phyloP scores from a whole-genome alignment of 2,888 invertebrate genomes.

The Uloborus plumipes region DNA sequence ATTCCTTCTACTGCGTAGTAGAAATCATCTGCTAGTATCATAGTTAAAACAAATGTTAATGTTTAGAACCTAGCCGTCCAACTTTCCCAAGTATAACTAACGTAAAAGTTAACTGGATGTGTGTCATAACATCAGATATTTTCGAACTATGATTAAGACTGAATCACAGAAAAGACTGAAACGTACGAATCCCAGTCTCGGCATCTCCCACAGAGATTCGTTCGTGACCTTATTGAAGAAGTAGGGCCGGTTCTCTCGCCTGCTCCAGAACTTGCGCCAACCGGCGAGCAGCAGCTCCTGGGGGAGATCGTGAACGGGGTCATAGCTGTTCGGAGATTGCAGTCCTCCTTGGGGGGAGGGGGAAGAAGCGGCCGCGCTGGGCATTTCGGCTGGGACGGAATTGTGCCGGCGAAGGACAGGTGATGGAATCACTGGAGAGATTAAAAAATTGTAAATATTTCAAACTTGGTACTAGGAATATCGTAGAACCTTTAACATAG shows the following conservation, averaged over 20 bases:
- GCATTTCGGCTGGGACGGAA: slow-evolving; percentile 55
- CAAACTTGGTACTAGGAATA: too few species aligned
- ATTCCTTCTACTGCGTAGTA: too few species aligned
- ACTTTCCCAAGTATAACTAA: too few species aligned
- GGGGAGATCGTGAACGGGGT: slow-evolving; percentile 75
- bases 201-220: slow-evolving; percentile 97
- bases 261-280: slow-evolving; percentile 97
- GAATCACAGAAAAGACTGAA: not conserved
- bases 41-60: too few species aligned
- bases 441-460: not conserved
- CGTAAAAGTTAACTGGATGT: too few species aligned
- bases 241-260: slow-evolving; percentile 93
- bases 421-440: slow-evolving; percentile 26
- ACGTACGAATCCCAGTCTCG: slow-evolving; percentile 74
- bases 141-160: too few species aligned
- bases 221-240: slow-evolving; percentile 97
- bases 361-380: slow-evolving; percentile 32
- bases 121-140: too few species aligned
- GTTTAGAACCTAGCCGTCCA: too few species aligned
- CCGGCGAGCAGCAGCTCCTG: slow-evolving; percentile 85
- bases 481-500: too few species aligned
- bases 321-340: slow-evolving; percentile 66
- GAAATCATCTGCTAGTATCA: too few species aligned
- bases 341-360: slow-evolving; percentile 54
- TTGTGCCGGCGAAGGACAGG: slow-evolving; percentile 50